These are phyloP conservation scores for Periplaneta americana DNA, from an alignment of 1,140 invertebrate genomes.

Conservation along the genomic window DNA sequence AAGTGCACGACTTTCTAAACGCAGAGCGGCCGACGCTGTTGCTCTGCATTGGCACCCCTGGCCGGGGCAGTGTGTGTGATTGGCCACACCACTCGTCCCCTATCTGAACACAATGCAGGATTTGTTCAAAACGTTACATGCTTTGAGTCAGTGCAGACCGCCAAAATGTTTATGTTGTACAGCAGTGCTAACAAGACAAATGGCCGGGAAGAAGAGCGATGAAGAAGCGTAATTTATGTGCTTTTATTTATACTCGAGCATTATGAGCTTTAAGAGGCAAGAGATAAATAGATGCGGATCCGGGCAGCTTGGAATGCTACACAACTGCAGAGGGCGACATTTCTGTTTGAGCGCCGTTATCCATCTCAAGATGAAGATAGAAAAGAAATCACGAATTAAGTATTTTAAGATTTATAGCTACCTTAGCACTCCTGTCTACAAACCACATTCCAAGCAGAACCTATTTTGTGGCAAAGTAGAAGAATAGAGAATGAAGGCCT, in stretches of 20 bases:
- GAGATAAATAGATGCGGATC: not conserved
- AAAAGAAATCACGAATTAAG: too few relatives aligned
- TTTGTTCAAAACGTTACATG: not conserved
- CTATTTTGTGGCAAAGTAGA: too few relatives aligned
- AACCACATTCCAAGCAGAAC: too few relatives aligned
- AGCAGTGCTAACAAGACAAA: not conserved
- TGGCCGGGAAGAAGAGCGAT: not conserved
- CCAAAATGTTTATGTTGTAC: not conserved
- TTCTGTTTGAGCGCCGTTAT: too few relatives aligned
- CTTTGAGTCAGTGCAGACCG: not conserved
- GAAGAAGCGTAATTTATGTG: not conserved
- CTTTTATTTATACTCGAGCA: not conserved
- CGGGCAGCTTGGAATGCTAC: not conserved
- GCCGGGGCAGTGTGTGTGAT: too few relatives aligned
- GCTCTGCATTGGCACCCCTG: not conserved
- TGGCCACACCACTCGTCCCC: not conserved
- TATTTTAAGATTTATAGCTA: too few relatives aligned
- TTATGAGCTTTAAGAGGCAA: not conserved
- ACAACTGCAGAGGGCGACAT: too few relatives aligned
- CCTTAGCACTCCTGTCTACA: too few relatives aligned
- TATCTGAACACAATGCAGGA: not conserved
- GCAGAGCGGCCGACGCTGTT: too few relatives aligned
- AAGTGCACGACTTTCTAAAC: too few relatives aligned
- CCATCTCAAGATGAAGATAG: too few relatives aligned
- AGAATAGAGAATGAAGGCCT: too few relatives aligned